Percentiles rank a stretch among this genome's conserved stretches.
Conservation (phyloP, 2,797 vertebrate species). For the Notoglanidium macrostoma region DNA sequence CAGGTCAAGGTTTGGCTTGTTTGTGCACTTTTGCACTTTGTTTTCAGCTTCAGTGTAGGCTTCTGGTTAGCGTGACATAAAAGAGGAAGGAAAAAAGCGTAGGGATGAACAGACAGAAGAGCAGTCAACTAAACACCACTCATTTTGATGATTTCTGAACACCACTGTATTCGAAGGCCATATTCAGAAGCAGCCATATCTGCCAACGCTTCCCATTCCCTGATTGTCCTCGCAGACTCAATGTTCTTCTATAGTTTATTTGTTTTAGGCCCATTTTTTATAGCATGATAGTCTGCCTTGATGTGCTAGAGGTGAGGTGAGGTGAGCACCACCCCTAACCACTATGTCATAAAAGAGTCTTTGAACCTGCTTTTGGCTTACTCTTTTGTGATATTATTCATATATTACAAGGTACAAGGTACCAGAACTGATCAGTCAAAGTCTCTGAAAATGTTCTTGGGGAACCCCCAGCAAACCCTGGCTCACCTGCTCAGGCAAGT, state of each 20-base stretch:
- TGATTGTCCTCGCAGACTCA: not conserved
- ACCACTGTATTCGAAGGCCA: not conserved
- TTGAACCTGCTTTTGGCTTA: not conserved
- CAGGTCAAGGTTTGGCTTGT: not conserved
- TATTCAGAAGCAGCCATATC: not conserved
- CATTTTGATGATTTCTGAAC: not conserved
- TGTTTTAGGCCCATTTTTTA: not conserved
- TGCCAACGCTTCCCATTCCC: not conserved
- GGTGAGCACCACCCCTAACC: not conserved
- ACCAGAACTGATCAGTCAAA: not conserved
- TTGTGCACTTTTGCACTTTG: not conserved
- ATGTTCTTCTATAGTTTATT: not conserved
- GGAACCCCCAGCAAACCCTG: not conserved
- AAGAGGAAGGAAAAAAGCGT: slow-evolving; percentile 61
- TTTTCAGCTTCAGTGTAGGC: slow-evolving; percentile 28
- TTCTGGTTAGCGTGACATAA: slow-evolving; percentile 43
- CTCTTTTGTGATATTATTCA: not conserved
- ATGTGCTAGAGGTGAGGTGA: not conserved
- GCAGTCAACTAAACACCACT: slow-evolving; percentile 53
- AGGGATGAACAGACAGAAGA: slow-evolving; percentile 42
- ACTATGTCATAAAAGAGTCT: not conserved
- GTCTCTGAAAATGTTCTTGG: not conserved
- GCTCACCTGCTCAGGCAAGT: slow-evolving; percentile 27
- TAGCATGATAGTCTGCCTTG: not conserved
- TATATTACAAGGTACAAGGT: not conserved